Base-by-base conservation (phyloP, 2,888 invertebrate species). In the Hydrotaea cyrtoneurina region DNA sequence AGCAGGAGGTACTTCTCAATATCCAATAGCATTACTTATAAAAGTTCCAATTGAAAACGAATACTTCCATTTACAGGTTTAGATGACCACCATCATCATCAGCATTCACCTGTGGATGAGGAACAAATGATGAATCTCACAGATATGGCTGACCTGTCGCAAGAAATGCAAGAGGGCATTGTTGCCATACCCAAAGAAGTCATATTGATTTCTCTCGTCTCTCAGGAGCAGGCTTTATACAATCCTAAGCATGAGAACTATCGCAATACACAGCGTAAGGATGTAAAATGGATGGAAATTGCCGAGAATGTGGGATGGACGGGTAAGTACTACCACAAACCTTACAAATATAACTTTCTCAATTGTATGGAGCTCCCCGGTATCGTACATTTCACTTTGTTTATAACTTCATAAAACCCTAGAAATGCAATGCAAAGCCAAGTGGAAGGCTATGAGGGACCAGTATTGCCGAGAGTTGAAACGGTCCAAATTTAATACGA, bases 381-480 rank as follows among this genome's bases (percentile, higher is more conserved):
- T 46, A 8, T 46, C n/a, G 11, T 46, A 11, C n/a, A n/a, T n/a
- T n/a, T n/a, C n/a, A n/a, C n/a, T n/a, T n/a, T n/a, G n/a, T n/a
- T n/a, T n/a, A n/a, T n/a, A n/a, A n/a, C n/a, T n/a, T n/a, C n/a
- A n/a, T n/a, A n/a, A n/a, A n/a, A n/a, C 31, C 46, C 3, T 74
- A 91, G 91, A 89, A 74, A 79, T 86, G 0, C 90, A 91, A 79
- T 92, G 92, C 86, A 92, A 91, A 80, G 89, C 89, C 10, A 92
- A 92, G 66, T 92, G 92, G 92, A 92, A 92, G 76, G 92, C 92
- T 0, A 88, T 92, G 88, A 84, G 92, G 59, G 91, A 92, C 74
- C 92, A 92, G 86, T 92, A 91, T 83, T 92, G 92, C 62, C 89
- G 92, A 0, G 92, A 92, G 62, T 86, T 92, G 4, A 92, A 92